Percentiles rank a stretch among this genome's conserved stretches.
These are phyloP conservation scores for Eptatretus burgeri DNA, from an alignment of 2,113 vertebrate species.

Conservation along the genomic window DNA sequence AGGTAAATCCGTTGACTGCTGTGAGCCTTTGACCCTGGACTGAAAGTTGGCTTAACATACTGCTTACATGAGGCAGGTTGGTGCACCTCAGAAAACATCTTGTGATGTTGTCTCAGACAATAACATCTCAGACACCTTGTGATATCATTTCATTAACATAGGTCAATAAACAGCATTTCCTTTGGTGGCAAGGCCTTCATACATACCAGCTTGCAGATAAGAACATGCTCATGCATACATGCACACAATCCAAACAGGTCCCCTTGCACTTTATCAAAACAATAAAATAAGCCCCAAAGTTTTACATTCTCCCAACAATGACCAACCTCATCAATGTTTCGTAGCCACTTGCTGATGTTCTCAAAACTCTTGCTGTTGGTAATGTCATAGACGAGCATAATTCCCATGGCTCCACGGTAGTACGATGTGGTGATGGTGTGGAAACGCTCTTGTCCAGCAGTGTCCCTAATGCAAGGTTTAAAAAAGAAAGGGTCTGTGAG, in stretches of 20 bases:
- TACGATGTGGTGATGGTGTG: conserved; percentile 23
- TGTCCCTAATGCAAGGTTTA: conserved; percentile 16
- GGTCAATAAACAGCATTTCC: too few relatives aligned
- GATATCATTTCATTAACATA: too few relatives aligned
- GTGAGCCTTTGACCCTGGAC: too few relatives aligned
- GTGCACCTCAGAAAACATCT: too few relatives aligned
- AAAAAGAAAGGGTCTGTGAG: too few relatives aligned
- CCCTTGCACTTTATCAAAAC: background rate
- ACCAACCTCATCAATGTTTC: conserved; percentile 22
- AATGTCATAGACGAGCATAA: conserved; percentile 25
- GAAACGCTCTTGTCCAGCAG: conserved; percentile 24
- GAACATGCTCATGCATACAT: background rate
- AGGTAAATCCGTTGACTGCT: too few relatives aligned
- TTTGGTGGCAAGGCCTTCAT: too few relatives aligned
- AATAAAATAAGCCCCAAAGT: background rate
- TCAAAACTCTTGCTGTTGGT: conserved; percentile 19
- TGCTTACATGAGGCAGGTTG: too few relatives aligned
- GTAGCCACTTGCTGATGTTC: conserved; percentile 17
- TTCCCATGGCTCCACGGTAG: conserved; percentile 23
- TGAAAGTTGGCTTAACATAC: too few relatives aligned
- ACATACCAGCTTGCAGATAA: background rate
- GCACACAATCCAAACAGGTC: background rate
- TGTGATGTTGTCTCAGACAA: too few relatives aligned
- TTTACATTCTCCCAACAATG: too few relatives aligned
- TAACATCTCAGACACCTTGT: too few relatives aligned